These are phyloP conservation scores for Apamea epomidion DNA, from an alignment of 2,888 invertebrate genomes.

Conservation along the genomic window DNA sequence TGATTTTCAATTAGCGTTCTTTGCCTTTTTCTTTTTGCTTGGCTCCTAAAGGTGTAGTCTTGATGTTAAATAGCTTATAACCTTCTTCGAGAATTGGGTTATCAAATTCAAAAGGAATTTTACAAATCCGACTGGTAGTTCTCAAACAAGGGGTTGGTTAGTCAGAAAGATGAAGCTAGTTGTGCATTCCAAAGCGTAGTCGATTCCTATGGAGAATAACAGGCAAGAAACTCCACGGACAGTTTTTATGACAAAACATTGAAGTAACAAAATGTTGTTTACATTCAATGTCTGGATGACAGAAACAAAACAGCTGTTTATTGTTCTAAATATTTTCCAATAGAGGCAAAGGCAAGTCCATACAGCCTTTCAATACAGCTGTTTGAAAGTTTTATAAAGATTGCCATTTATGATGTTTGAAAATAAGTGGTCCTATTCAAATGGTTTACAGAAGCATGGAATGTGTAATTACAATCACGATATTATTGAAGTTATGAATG, in stretches of 20 bases:
- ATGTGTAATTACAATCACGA: neutral
- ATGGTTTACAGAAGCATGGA: neutral
- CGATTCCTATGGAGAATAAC: neutral
- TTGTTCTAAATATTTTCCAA: neutral
- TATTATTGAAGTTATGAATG: slow-evolving; percentile 13
- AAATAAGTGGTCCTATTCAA: slow-evolving; percentile 7
- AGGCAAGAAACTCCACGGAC: neutral
- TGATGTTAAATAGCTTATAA: neutral
- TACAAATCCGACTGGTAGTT: neutral
- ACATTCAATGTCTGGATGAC: slow-evolving; percentile 4
- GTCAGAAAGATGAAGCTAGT: neutral
- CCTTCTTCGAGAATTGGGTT: neutral
- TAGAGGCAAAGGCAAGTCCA: neutral
- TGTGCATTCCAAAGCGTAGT: neutral
- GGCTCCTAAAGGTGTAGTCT: fast-evolving
- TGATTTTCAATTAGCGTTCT: fast-evolving
- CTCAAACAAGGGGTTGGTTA: neutral
- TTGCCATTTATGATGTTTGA: slow-evolving; percentile 3
- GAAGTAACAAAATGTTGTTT: neutral
- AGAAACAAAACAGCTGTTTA: slow-evolving; percentile 26
- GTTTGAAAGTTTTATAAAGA: neutral
- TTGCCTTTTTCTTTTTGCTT: neutral
- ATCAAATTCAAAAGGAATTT: too few species aligned
- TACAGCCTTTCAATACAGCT: slow-evolving; percentile 13
- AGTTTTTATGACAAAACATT: neutral